These are phyloP conservation scores for Sinocyclocheilus anophthalmus DNA, from an alignment of 2,113 vertebrate species.

Conservation along the genomic window DNA sequence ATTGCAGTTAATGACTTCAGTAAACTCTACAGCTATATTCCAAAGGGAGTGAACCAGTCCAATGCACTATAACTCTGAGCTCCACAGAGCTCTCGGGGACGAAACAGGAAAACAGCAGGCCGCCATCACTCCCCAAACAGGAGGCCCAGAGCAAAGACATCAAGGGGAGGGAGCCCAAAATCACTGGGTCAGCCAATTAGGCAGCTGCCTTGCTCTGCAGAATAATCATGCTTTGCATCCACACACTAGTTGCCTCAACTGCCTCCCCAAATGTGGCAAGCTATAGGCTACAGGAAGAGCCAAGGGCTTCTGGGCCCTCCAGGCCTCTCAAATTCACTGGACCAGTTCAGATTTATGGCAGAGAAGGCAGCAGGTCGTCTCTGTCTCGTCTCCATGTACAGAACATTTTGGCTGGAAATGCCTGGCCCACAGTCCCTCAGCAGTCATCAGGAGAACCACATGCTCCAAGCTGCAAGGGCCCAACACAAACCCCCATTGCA, in stretches of 20 bases:
- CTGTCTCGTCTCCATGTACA: slow-evolving; percentile 8
- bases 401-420: slow-evolving; percentile 23
- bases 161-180: background rate
- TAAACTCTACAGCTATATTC: slow-evolving; percentile 46
- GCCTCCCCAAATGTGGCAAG: slow-evolving; percentile 4
- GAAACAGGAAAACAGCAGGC: slow-evolving; percentile 54
- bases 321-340: slow-evolving; percentile 25
- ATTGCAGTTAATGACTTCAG: slow-evolving; percentile 55
- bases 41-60: slow-evolving; percentile 37
- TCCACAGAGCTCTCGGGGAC: slow-evolving; percentile 35
- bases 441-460: slow-evolving; percentile 11
- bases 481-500: background rate
- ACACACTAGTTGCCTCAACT: background rate
- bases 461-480: background rate
- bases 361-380: slow-evolving; percentile 36
- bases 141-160: slow-evolving; percentile 44
- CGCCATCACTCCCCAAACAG: slow-evolving; percentile 44
- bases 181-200: slow-evolving; percentile 23
- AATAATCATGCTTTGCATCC: slow-evolving; percentile 29
- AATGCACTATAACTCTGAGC: slow-evolving; percentile 43
- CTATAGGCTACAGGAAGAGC: slow-evolving; percentile 14
- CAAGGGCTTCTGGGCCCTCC: background rate
- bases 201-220: background rate
- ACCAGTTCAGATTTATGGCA: slow-evolving; percentile 47
- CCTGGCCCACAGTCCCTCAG: slow-evolving; percentile 23